These are phyloP conservation scores for Leucania comma DNA, from an alignment of 2,888 invertebrate species.

Conservation along the genomic window DNA sequence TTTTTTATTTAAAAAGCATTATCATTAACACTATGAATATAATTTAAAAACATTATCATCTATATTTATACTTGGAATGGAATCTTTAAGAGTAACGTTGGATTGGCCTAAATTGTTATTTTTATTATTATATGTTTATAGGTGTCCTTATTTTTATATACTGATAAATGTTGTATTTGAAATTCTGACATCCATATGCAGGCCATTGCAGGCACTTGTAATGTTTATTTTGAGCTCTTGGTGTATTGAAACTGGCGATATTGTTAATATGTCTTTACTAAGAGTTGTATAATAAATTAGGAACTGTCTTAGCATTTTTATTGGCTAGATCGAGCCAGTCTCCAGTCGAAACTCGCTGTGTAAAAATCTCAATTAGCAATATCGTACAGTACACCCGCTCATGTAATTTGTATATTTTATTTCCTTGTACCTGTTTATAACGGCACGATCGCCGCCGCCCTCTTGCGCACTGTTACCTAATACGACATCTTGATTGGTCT, in stretches of 20 bases:
- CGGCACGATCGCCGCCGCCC: constrained; percentile 25
- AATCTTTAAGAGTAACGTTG: constrained; percentile 1
- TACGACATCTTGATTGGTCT: constrained; percentile 63
- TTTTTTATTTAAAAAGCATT: constrained; percentile 13
- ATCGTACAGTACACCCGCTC: constrained; percentile 17
- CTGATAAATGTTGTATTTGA: constrained; percentile 1
- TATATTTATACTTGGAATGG: constrained; percentile 7
- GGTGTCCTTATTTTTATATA: constrained; percentile 1
- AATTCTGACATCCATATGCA: constrained; percentile 9
- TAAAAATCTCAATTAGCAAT: not conserved
- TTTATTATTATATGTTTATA: constrained; percentile 1
- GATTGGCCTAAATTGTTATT: constrained; percentile 38
- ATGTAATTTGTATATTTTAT: constrained; percentile 50
- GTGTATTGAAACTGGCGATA: constrained; percentile 29
- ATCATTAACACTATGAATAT: constrained; percentile 1
- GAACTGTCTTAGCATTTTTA: not conserved
- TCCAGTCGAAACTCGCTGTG: no score
- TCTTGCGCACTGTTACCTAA: constrained; percentile 58
- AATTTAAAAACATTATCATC: constrained; percentile 1
- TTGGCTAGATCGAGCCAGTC: not conserved
- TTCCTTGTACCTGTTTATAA: constrained; percentile 58
- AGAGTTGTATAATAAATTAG: not conserved
- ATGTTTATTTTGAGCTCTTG: constrained; percentile 19
- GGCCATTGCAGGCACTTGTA: not conserved
- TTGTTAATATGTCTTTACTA: not conserved